phyloP scores from a whole-genome alignment of 1,140 invertebrate species.

The Neotoxoptera formosana region DNA sequence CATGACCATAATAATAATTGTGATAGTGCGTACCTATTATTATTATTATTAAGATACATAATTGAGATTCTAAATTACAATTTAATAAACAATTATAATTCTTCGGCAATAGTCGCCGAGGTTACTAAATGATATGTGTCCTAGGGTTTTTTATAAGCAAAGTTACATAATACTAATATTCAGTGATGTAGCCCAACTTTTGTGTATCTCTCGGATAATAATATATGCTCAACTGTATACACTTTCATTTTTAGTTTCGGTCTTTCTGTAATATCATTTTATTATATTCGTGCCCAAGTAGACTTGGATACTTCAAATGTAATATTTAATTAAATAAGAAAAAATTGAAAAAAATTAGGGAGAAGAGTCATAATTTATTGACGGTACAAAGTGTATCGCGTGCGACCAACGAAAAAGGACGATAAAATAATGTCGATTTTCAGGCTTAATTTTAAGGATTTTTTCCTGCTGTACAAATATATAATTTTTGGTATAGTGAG shows the following conservation, averaged over 20 bases:
- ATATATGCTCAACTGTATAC: no score
- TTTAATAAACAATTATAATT: conserved; percentile 6
- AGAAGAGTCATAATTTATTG: background rate
- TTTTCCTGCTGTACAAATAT: no score
- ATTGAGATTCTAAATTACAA: conserved; percentile 4
- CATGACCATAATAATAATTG: background rate
- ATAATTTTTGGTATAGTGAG: no score
- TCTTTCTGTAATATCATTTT: no score
- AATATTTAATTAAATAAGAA: background rate
- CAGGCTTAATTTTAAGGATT: no score
- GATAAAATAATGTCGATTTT: no score
- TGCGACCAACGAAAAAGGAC: no score
- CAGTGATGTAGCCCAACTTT: background rate
- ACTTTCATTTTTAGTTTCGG: no score
- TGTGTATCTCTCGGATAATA: background rate
- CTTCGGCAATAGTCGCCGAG: background rate
- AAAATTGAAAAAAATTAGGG: no score
- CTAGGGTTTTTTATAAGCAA: background rate
- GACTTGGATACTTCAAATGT: background rate
- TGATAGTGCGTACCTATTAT: background rate
- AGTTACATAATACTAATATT: background rate
- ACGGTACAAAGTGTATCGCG: no score
- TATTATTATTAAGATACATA: background rate
- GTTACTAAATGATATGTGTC: background rate
- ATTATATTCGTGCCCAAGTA: background rate